phyloP scores from a whole-genome alignment of 1,140 invertebrate species.

The Monochamus saltuarius region DNA sequence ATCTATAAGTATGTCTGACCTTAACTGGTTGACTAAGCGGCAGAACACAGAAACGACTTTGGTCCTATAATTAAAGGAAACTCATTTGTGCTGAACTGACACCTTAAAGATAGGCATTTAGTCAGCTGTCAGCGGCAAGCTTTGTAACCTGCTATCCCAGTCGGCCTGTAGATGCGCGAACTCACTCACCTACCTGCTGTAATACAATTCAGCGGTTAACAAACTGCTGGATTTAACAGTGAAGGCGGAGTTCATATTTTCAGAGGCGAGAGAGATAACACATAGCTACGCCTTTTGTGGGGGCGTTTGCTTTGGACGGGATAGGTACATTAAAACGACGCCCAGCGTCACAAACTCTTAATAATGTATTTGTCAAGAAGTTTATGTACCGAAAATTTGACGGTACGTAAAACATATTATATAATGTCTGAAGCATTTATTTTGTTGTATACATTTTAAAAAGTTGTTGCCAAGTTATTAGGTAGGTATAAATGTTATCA shows the following conservation, averaged over 20 bases:
- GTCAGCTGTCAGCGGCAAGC: constrained; percentile 51
- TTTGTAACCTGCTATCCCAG: constrained; percentile 41
- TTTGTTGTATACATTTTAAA: too few species aligned
- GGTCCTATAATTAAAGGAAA: constrained; percentile 53
- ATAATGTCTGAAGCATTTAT: neutral
- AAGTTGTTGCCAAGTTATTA: too few species aligned
- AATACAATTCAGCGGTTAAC: constrained; percentile 35
- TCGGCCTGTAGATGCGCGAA: constrained; percentile 33
- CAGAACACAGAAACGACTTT: constrained; percentile 45
- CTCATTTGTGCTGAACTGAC: constrained; percentile 52
- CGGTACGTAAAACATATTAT: constrained; percentile 2
- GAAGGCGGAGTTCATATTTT: constrained; percentile 29
- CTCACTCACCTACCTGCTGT: constrained; percentile 49
- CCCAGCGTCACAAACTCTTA: neutral
- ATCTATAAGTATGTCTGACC: neutral
- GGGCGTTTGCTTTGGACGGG: constrained; percentile 7
- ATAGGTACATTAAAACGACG: constrained; percentile 4
- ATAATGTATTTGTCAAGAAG: constrained; percentile 8
- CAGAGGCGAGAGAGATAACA: constrained; percentile 32
- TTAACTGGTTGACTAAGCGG: constrained; percentile 17
- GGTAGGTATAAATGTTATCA: too few species aligned
- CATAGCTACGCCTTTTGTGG: neutral
- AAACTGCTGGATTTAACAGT: constrained; percentile 33
- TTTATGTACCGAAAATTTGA: constrained; percentile 12
- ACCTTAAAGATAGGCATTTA: constrained; percentile 54